A percentile compares a stretch with the other conserved stretches of the same genome.
Conservation (phyloP, 2,113 vertebrate genomes). For the Semnornis frantzii region DNA sequence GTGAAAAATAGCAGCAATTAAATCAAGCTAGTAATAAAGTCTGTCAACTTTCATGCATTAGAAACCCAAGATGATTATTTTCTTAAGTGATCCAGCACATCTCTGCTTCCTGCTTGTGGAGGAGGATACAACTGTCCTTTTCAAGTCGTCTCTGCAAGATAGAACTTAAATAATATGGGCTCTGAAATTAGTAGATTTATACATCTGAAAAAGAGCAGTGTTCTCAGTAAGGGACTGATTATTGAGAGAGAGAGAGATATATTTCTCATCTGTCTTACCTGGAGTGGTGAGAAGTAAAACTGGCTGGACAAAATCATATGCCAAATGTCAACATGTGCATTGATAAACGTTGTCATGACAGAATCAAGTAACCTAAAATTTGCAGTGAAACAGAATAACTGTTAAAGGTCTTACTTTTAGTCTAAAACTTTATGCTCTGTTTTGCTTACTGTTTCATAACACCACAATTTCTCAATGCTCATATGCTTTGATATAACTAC, state of each 20-base stretch:
- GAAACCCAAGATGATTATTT: not conserved
- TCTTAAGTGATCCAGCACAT: not conserved
- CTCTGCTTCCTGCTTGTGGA: not conserved
- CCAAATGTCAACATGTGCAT: not conserved
- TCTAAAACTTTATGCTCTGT: not conserved
- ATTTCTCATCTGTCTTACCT: not conserved
- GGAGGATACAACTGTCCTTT: not conserved
- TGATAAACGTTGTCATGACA: rapidly evolving
- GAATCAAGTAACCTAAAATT: not conserved
- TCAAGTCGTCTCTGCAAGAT: not conserved
- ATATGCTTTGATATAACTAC: not conserved
- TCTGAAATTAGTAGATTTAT: not conserved
- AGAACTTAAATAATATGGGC: not conserved
- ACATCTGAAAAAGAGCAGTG: not conserved
- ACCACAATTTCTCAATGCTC: not conserved
- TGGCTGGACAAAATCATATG: not conserved
- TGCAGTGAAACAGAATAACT: not conserved
- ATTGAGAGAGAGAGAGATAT: not conserved
- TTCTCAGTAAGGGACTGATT: not conserved
- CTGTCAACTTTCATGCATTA: not conserved
- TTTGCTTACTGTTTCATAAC: not conserved
- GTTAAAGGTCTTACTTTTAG: not conserved
- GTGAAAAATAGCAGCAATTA: not conserved
- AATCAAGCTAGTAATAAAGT: not conserved
- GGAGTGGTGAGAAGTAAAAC: not conserved